These are phyloP conservation scores for Apostichopus japonicus DNA, from an alignment of 35 echinoderm and acorn worm species.

Conservation along the genomic window DNA sequence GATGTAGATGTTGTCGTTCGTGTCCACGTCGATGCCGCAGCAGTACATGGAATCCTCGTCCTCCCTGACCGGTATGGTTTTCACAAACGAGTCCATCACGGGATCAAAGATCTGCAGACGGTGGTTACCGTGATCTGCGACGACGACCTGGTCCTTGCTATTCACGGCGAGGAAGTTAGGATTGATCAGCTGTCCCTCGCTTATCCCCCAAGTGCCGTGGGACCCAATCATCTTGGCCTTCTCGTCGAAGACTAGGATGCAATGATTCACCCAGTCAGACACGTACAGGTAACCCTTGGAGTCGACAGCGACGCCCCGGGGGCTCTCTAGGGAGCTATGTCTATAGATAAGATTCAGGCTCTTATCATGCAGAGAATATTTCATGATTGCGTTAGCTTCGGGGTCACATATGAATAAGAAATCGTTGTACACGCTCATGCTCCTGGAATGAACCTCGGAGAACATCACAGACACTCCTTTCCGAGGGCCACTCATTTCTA, in stretches of 20 bases:
- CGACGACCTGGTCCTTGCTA: slow-evolving; percentile 33
- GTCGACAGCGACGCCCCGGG: slow-evolving; percentile 38
- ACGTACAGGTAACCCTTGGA: slow-evolving; percentile 33
- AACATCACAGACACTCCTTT: slow-evolving; percentile 5
- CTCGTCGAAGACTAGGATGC: slow-evolving; percentile 36
- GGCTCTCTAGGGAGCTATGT: slow-evolving; percentile 37
- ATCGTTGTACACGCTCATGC: background rate
- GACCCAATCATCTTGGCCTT: slow-evolving; percentile 39
- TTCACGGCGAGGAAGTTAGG: slow-evolving; percentile 44
- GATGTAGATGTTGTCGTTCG: slow-evolving; percentile 58
- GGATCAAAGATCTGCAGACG: slow-evolving; percentile 29
- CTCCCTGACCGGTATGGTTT: slow-evolving; percentile 37
- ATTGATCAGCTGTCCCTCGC: slow-evolving; percentile 34
- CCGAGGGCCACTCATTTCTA: background rate
- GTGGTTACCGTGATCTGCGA: slow-evolving; percentile 50
- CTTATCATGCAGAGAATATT: slow-evolving; percentile 41
- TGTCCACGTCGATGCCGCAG: slow-evolving; percentile 33
- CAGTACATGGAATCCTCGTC: slow-evolving; percentile 45
- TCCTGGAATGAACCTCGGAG: slow-evolving; percentile 33
- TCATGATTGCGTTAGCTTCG: slow-evolving; percentile 54
- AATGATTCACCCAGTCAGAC: slow-evolving; percentile 36
- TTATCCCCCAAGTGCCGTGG: slow-evolving; percentile 1
- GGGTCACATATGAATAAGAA: slow-evolving; percentile 44
- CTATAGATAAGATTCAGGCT: slow-evolving; percentile 30
- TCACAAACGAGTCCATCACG: slow-evolving; percentile 3